Base-by-base conservation (phyloP, 2,113 vertebrate genomes). In the Charadrius vociferus region DNA sequence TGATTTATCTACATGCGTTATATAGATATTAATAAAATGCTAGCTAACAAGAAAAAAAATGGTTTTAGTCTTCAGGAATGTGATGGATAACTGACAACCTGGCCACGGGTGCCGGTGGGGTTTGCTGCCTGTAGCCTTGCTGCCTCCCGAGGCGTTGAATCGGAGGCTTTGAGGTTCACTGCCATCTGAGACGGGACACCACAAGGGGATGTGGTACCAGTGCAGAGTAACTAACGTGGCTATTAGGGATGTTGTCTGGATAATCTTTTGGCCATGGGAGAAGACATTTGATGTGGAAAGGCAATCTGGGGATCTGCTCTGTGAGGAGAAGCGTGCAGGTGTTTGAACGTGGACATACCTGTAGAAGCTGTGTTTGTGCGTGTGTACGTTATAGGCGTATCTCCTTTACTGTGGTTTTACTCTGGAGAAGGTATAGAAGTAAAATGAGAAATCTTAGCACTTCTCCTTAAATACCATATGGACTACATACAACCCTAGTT, bases 311-410 rank as follows among this genome's bases (percentile, higher is more conserved):
- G 5, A 39, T 14, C 12, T 34, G 41, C 22, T 16, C 14, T 36
- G 37, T 20, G 2, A 14, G 52, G 16, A 52, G 2, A 15, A 75
- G 36, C 49, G 1, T 2, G 0, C 4, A 2, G 4, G 12, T 6
- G 32, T 16, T 14, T 26, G 49, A 22, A 6, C 20, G 36, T 39
- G 22, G 70, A 2, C 0, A 0, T 7, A 5, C 6, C 39, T 10
- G 39, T 1, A 30, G 84, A 7, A 36, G 70, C 81, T 32, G 66
- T 11, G 14, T 13, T 19, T 5, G 75, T 29, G 59, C 20, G 2
- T 7, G 11, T 6, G 36, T 26, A 5, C 6, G 0, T 15, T 10
- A 1, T 0, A 17, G 58, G 26, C 4, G 0, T 7, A 5, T 52
- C 16, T 79, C 2, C 1, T 1, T 56, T 9, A 6, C 39, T 6